A percentile compares a stretch with the other conserved stretches of the same genome.
phyloP scores from a whole-genome alignment of 2,888 invertebrate species.

The Netelia melanura region DNA sequence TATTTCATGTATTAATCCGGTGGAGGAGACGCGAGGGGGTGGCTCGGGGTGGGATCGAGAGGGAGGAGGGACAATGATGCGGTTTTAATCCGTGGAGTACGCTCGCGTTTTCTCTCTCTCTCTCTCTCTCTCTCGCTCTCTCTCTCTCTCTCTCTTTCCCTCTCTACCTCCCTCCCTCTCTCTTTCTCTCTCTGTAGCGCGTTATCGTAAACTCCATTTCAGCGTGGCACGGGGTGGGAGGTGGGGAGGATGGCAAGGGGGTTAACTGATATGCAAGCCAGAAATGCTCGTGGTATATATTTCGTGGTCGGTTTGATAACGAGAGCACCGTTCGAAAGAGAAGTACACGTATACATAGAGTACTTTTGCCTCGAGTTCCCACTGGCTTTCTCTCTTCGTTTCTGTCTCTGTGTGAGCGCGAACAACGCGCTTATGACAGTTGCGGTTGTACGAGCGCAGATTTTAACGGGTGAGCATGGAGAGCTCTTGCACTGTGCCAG shows the following conservation, averaged over 20 bases:
- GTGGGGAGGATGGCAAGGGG: constrained; percentile 14
- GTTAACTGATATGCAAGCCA: constrained; percentile 58
- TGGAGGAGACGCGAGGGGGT: constrained; percentile 6
- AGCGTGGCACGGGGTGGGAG: too few relatives aligned
- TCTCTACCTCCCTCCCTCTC: constrained; percentile 3
- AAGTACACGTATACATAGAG: constrained; percentile 20
- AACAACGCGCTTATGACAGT: constrained; percentile 63
- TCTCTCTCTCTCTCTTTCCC: background rate
- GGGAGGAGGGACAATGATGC: constrained; percentile 46
- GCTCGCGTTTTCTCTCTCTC: background rate
- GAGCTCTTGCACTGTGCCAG: constrained; percentile 35
- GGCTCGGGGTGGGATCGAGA: too few relatives aligned
- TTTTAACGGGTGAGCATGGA: constrained; percentile 60
- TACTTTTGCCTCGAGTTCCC: constrained; percentile 47
- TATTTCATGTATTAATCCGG: constrained; percentile 65
- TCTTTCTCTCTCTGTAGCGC: background rate
- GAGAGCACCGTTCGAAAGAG: constrained; percentile 35
- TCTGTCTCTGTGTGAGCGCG: background rate
- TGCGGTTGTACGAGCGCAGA: constrained; percentile 56
- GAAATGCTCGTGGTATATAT: constrained; percentile 51
- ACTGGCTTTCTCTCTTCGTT: constrained; percentile 25
- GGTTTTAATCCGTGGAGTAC: constrained; percentile 59
- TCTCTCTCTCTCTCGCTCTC: background rate
- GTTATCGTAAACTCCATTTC: constrained; percentile 64
- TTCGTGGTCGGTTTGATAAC: constrained; percentile 63